phyloP scores from a whole-genome alignment of 2,797 vertebrate species.

The Sebastiscus albofasciatus region DNA sequence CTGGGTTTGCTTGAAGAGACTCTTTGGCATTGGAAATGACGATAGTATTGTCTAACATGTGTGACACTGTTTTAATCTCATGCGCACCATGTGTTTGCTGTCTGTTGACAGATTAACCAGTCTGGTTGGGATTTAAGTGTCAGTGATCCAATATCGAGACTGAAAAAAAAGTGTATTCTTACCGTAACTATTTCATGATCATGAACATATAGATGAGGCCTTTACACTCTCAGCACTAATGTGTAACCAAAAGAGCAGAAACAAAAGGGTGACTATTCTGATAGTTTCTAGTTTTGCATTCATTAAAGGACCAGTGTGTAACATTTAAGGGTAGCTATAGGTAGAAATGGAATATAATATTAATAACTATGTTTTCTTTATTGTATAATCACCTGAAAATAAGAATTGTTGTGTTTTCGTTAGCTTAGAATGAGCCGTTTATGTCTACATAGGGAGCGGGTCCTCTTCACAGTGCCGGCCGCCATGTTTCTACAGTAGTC shows the following conservation, averaged over 20 bases:
- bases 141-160: not conserved
- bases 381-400: too few species aligned
- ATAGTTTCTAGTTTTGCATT: not conserved
- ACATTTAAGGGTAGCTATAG: too few species aligned
- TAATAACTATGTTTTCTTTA: too few species aligned
- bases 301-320: not conserved
- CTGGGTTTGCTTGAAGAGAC: not conserved
- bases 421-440: too few species aligned
- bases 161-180: not conserved
- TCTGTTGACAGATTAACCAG: constrained; percentile 1
- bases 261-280: not conserved
- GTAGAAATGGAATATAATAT: too few species aligned
- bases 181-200: not conserved
- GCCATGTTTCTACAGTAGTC: too few species aligned
- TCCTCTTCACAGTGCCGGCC: too few species aligned
- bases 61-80: not conserved
- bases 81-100: not conserved
- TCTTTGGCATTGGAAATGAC: not conserved
- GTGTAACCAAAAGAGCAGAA: not conserved
- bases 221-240: not conserved
- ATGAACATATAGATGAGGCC: not conserved
- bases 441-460: too few species aligned
- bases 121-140: not conserved
- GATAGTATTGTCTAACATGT: not conserved
- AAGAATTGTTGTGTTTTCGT: too few species aligned